These are phyloP conservation scores for Vireo griseus DNA, from an alignment of 2,797 vertebrate species.

Conservation along the genomic window DNA sequence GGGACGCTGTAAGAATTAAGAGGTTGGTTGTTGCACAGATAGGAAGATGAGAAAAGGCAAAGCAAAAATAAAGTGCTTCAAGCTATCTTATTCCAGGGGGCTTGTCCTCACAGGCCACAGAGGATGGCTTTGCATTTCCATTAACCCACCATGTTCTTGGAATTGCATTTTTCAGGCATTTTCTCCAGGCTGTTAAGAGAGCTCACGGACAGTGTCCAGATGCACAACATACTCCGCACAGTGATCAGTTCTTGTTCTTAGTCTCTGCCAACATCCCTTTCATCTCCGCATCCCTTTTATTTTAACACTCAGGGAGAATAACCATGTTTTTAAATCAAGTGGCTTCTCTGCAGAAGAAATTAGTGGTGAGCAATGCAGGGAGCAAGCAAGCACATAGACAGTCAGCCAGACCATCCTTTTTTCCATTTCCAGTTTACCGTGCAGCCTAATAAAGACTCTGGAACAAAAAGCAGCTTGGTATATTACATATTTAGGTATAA, in stretches of 20 bases:
- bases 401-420: neutral
- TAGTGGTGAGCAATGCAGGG: neutral
- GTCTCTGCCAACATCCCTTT: neutral
- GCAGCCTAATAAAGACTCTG: neutral
- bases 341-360: neutral
- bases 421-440: neutral
- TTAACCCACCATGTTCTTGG: neutral
- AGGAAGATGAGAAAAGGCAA: neutral
- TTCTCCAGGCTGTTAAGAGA: neutral
- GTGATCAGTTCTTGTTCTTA: neutral
- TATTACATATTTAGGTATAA: neutral
- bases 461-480: neutral
- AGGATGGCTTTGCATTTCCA: constrained; percentile 4
- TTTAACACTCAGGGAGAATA: neutral
- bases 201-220: neutral
- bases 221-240: neutral
- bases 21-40: neutral
- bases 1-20: neutral
- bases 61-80: constrained; percentile 2
- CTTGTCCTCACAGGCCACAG: neutral
- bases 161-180: neutral
- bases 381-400: neutral
- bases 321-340: neutral
- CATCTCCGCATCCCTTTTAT: neutral
- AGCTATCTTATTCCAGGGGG: neutral